phyloP scores from a whole-genome alignment of 2,113 vertebrate genomes.

The Perccottus glenii region DNA sequence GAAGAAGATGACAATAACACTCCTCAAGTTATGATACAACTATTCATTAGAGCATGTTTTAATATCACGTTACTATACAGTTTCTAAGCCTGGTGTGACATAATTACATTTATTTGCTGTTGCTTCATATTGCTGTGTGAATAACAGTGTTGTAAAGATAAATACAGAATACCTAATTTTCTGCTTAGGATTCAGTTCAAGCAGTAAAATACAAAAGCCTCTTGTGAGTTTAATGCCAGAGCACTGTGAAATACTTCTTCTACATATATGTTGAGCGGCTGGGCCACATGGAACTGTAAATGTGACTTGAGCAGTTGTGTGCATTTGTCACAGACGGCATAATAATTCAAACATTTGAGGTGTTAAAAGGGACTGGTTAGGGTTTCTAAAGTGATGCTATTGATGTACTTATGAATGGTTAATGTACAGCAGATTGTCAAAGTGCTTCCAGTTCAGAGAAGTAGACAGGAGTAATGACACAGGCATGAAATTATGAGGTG shows the following conservation, averaged over 20 bases:
- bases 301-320: constrained; percentile 29
- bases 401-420: background rate
- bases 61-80: background rate
- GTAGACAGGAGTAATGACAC: background rate
- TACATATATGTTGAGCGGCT: background rate
- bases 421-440: background rate
- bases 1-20: constrained; percentile 6
- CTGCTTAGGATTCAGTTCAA: background rate
- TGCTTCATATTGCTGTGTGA: constrained; percentile 8
- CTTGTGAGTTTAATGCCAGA: background rate
- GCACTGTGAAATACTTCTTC: constrained; percentile 4
- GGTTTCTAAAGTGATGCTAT: background rate
- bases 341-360: constrained; percentile 19
- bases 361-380: background rate
- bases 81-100: background rate
- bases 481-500: background rate
- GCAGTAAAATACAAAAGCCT: background rate
- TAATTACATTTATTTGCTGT: constrained; percentile 6
- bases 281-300: background rate
- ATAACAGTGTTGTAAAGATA: background rate
- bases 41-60: background rate
- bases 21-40: constrained; percentile 2
- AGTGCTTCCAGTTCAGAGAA: background rate
- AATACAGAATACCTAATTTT: background rate
- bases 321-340: constrained; percentile 23